These are phyloP conservation scores for Ooceraea biroi DNA, from an alignment of 1,140 invertebrate species.

Conservation along the genomic window DNA sequence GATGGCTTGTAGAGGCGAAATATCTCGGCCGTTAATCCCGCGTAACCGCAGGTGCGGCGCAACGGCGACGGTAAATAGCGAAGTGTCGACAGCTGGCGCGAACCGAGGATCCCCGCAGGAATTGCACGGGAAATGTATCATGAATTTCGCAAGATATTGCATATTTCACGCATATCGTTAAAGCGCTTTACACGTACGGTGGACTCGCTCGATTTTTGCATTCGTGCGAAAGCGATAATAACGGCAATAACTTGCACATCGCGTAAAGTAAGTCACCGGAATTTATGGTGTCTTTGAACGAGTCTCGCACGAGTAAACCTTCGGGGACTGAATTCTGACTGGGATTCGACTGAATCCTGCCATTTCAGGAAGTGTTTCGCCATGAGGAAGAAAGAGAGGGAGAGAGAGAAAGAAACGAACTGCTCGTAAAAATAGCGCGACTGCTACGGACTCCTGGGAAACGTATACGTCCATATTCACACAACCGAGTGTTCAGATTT, in stretches of 20 bases:
- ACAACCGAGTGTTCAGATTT: conserved; percentile 58
- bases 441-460: conserved; percentile 21
- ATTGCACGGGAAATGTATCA: conserved; percentile 64
- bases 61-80: conserved; percentile 64
- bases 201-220: conserved; percentile 15
- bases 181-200: not conserved
- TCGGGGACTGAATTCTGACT: not conserved
- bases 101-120: conserved; percentile 50
- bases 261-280: conserved; percentile 35
- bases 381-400: not conserved
- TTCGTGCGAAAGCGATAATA: conserved; percentile 43
- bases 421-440: conserved; percentile 17
- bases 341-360: conserved; percentile 20
- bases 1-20: conserved; percentile 30
- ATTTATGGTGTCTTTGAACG: conserved; percentile 26
- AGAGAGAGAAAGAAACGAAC: not conserved
- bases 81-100: conserved; percentile 64
- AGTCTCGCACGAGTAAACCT: not conserved
- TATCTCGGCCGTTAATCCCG: conserved; percentile 53
- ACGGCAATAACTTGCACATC: conserved; percentile 32
- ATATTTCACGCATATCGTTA: conserved; percentile 62
- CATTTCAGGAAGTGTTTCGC: not conserved
- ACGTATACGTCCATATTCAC: conserved; percentile 67
- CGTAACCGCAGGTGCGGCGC: conserved; percentile 50
- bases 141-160: conserved; percentile 60